Base-by-base conservation (phyloP, 2,113 vertebrate genomes). In the Chlorocebus sabaeus region DNA sequence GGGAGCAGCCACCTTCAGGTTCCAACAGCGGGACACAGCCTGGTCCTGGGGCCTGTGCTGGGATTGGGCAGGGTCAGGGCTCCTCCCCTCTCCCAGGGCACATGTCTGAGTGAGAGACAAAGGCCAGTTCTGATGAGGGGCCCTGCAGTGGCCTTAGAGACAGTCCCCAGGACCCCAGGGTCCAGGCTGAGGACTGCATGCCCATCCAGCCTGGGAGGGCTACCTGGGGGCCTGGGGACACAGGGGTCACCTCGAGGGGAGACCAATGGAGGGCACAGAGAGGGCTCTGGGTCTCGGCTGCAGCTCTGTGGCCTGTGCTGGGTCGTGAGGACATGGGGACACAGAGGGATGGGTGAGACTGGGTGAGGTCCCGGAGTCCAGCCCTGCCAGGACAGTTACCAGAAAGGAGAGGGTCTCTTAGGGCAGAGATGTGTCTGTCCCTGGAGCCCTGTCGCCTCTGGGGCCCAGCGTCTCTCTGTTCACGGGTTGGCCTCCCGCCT, bases 311-410 rank as follows among this genome's bases (percentile, higher is more conserved):
- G 45, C 13, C 27, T 91, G n/a, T 25, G 23, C 48, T 30, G 32
- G 59, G 25, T 8, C 0, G 0, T 0, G 30, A 38, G n/a, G 18
- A 48, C 27, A 6, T 1, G 16, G 48, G 55, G 27, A 32, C 20
- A 12, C 27, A 50, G 17, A 85, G n/a, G n/a, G 38, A 43, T 0
- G 1, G 12, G 5, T 70, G 3, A 90, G 38, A 8, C 13, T 78
- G 6, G 25, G 40, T 40, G 40, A 40, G 40, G 40, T 40, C 40
- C 4, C 4, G 4, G 40, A 40, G 40, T 4, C 40, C 40, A 40
- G 4, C 40, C 4, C 40, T 40, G 4, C 40, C 40, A 40, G 40
- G 40, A 40, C 40, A 40, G 40, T 4, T 4, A 40, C 40, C 4
- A 40, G 40, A 40, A 40, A 40, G 40, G 40, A 40, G 40, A 40